Base-by-base conservation (phyloP, 2,797 vertebrate species). In the Neostethus bicornis region DNA sequence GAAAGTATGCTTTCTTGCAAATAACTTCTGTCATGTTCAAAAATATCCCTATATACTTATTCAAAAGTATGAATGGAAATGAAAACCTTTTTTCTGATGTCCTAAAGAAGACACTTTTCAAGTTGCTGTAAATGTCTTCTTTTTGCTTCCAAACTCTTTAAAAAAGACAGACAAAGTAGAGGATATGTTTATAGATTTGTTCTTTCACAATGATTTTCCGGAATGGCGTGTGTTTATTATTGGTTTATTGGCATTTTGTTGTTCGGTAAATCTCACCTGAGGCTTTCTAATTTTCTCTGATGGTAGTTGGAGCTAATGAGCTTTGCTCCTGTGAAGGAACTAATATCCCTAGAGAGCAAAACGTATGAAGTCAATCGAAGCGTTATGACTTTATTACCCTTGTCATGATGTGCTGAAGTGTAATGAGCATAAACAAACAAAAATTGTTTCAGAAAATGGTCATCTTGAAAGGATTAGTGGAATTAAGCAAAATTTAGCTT, bases 281-380 rank as follows among this genome's bases (percentile, higher is more conserved):
- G 44, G 65, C 47, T 24, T 51, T 53, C 16, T 26, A 32, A 2
- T 71, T 55, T 67, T 72, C 60, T 34, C 54, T 16, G 41, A 52
- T 43, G 31, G 8, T 6, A 35, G 26, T 19, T 29, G 39, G 62
- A 63, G 42, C 23, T 75, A 71, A 85, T 65, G 57, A 52, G 59
- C 65, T 66, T 70, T 56, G 35, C 20, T 55, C 43, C 63, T 59
- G 38, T 25, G 20, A 51, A 57, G 35, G 31, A 62, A 48, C 20
- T 9, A 23, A 19, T 42, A 28, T 45, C 70, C 35, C 19, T 25
- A 39, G 51, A 65, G 58, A 54, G 24, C 39, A 20, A 52, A 23
- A 16, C 24, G 0, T 31, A 48, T 35, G 7, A 46, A 53, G 17
- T 37, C 17, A 19, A 51, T 23, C 31, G 20, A 37, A 17, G 35